These are phyloP conservation scores for Acropora yongei DNA, from an alignment of 64 coral and sea anemone genomes.

Conservation along the genomic window DNA sequence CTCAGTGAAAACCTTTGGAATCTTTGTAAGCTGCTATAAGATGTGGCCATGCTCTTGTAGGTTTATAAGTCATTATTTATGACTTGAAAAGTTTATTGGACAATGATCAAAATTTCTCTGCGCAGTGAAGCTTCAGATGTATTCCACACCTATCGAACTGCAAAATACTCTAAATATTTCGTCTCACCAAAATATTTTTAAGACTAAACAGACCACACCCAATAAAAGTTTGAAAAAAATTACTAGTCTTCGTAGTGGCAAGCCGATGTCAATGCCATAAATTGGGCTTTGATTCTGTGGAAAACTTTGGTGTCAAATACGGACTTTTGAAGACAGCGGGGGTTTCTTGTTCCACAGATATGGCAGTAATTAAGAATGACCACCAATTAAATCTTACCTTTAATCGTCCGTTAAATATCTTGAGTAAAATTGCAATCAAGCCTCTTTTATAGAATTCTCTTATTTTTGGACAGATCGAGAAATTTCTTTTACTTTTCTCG, in stretches of 20 bases:
- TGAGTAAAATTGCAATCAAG: not conserved
- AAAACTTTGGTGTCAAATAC: too few relatives aligned
- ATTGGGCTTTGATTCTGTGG: too few relatives aligned
- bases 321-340: not conserved
- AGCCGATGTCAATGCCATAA: too few relatives aligned
- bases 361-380: slow-evolving; percentile 10
- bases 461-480: not conserved
- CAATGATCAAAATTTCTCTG: not conserved
- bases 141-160: not conserved
- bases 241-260: too few relatives aligned
- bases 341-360: not conserved
- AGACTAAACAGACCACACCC: not conserved
- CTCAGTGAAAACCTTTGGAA: too few relatives aligned
- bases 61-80: not conserved
- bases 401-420: not conserved
- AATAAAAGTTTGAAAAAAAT: not conserved
- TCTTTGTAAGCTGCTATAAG: too few relatives aligned
- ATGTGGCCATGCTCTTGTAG: too few relatives aligned
- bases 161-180: not conserved
- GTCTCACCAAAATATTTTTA: too few relatives aligned
- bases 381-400: slow-evolving; percentile 21
- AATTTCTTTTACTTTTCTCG: not conserved
- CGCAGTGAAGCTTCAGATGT: not conserved
- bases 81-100: not conserved
- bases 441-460: not conserved